Conservation (phyloP, 2,888 invertebrate species). For the Augiades crinisus region DNA sequence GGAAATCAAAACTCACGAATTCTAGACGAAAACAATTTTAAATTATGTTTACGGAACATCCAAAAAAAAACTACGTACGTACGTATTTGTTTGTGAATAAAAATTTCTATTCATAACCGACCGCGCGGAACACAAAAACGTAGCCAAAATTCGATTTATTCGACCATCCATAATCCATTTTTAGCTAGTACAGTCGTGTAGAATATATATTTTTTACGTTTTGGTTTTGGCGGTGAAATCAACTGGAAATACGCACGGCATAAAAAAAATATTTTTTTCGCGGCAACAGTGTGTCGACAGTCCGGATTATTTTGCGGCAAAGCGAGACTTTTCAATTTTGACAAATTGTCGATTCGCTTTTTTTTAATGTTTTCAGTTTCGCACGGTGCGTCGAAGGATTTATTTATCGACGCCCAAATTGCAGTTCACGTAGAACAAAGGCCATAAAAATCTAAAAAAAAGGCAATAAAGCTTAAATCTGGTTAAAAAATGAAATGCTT, state of each 20-base stretch:
- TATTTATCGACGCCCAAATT: background rate
- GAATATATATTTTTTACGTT: slow-evolving; percentile 19
- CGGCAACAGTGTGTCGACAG: slow-evolving; percentile 16
- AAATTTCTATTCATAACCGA: slow-evolving; percentile 17
- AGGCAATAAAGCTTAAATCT: no score
- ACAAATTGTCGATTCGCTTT: background rate
- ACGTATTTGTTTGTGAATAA: slow-evolving; percentile 6
- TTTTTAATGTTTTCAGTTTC: background rate
- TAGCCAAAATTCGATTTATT: slow-evolving; percentile 21
- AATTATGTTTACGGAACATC: background rate
- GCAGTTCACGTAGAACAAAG: background rate
- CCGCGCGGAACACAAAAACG: slow-evolving; percentile 17
- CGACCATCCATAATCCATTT: slow-evolving; percentile 25
- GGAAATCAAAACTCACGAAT: no score
- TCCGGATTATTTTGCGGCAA: slow-evolving; percentile 6
- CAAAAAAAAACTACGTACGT: slow-evolving; percentile 1
- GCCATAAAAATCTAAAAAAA: no score
- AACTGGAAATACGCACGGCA: slow-evolving; percentile 18
- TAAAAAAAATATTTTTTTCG: slow-evolving; percentile 19
- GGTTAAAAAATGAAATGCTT: no score
- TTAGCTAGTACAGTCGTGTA: slow-evolving; percentile 19
- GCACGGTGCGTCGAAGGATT: background rate
- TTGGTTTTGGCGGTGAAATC: slow-evolving; percentile 20
- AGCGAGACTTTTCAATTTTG: slow-evolving; percentile 19
- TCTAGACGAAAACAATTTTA: no score